A percentile compares a stretch with the other conserved stretches of the same genome.
Evolutionary conservation across 2,113 vertebrate genomes (phyloP).

Genomic region (Montifringilla adamsi): DNA sequence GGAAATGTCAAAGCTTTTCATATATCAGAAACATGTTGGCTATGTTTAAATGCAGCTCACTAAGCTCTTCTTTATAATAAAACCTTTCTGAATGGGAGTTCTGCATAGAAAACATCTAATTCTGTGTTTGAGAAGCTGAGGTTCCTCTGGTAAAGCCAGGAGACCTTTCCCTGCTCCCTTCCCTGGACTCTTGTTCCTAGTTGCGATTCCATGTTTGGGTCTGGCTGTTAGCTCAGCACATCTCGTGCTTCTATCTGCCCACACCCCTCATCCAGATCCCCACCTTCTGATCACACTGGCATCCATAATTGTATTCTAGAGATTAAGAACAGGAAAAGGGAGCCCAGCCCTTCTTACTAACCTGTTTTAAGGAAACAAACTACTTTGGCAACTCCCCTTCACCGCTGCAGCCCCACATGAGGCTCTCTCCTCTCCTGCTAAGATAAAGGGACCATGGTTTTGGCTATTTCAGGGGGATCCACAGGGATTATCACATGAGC

Average conservation of each 20-base stretch:
- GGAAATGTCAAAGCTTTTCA: not conserved
- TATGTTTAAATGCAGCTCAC: not conserved
- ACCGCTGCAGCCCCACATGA: not conserved
- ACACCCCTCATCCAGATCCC: not conserved
- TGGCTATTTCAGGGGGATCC: not conserved
- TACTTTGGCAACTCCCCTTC: not conserved
- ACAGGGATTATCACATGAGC: not conserved
- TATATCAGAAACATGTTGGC: not conserved
- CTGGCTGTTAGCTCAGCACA: not conserved
- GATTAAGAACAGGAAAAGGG: not conserved
- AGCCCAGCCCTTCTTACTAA: not conserved
- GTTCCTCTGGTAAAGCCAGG: not conserved
- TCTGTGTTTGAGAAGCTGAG: not conserved
- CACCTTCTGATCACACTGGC: not conserved
- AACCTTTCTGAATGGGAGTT: not conserved
- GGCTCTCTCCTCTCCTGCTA: not conserved
- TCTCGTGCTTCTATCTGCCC: fast-evolving
- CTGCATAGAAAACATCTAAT: not conserved
- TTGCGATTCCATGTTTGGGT: not conserved
- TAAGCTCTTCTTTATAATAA: not conserved
- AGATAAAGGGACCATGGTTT: not conserved
- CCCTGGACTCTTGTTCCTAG: not conserved
- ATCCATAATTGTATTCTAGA: not conserved
- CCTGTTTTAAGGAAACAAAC: not conserved
- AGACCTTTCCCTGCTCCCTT: not conserved